A percentile compares a stretch with the other conserved stretches of the same genome.
phyloP scores from a whole-genome alignment of 2,113 vertebrate genomes.

The Chloebia gouldiae region DNA sequence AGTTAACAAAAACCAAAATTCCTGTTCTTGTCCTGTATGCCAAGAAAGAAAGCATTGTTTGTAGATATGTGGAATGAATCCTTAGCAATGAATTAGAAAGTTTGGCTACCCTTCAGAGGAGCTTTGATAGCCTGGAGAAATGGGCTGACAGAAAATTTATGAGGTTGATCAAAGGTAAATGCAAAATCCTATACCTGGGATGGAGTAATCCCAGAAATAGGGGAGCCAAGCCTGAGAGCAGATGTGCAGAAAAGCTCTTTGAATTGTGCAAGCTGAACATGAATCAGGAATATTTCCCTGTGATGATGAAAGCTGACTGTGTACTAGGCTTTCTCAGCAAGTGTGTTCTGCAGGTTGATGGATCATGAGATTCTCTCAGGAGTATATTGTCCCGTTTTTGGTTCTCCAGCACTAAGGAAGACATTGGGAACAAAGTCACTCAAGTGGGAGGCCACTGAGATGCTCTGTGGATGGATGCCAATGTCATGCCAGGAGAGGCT shows the following conservation, averaged over 20 bases:
- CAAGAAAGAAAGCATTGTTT: background rate
- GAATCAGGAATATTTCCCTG: background rate
- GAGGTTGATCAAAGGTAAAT: background rate
- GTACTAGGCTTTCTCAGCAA: background rate
- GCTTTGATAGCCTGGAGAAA: background rate
- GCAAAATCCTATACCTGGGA: background rate
- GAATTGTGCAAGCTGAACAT: background rate
- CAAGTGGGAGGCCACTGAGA: background rate
- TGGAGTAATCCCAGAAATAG: background rate
- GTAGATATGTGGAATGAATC: background rate
- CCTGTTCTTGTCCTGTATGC: background rate
- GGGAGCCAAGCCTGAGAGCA: background rate
- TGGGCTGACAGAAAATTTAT: background rate
- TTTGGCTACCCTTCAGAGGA: background rate
- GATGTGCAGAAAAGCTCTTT: background rate
- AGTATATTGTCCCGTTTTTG: background rate
- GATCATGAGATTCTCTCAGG: background rate
- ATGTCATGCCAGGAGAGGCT: background rate
- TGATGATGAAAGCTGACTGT: background rate
- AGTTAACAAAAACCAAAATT: background rate
- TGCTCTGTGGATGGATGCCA: background rate
- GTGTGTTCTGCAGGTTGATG: background rate
- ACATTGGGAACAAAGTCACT: background rate
- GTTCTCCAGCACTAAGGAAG: background rate
- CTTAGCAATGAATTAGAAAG: background rate